Conservation (phyloP, 1,140 invertebrate species). For the Bombus waltoni region DNA sequence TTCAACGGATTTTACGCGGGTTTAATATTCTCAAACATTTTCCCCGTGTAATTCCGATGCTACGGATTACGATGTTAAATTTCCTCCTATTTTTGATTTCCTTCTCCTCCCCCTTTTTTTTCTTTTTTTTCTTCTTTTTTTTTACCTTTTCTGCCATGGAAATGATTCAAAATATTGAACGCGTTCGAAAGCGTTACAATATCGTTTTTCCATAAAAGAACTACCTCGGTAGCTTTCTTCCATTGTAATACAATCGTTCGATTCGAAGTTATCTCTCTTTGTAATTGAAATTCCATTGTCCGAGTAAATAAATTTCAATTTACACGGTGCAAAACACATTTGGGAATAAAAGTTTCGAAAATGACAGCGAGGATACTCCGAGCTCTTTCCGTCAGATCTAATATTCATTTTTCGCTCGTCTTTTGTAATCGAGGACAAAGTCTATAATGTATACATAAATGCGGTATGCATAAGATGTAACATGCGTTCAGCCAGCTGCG, state of each 20-base stretch:
- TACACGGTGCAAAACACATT: background rate
- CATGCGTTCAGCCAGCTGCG: conserved; percentile 6
- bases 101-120: accelerated
- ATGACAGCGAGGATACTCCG: too few species aligned
- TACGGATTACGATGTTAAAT: conserved; percentile 5
- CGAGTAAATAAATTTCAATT: background rate
- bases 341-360: background rate
- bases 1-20: background rate
- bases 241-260: background rate
- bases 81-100: background rate
- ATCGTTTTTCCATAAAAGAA: background rate
- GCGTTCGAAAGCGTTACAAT: background rate
- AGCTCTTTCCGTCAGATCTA: background rate
- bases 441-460: conserved; percentile 52
- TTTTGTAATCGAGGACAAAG: background rate
- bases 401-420: background rate
- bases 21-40: conserved; percentile 22
- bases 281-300: background rate
- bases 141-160: background rate
- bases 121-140: too few species aligned
- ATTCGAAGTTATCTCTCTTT: too few species aligned
- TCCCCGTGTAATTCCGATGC: background rate
- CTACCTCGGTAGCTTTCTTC: too few species aligned
- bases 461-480: conserved; percentile 13
- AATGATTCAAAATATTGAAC: background rate